Evolutionary conservation across 2,113 vertebrate species (phyloP), one percentile per base, ranked within the genome.

Genomic region (Charina bottae): DNA sequence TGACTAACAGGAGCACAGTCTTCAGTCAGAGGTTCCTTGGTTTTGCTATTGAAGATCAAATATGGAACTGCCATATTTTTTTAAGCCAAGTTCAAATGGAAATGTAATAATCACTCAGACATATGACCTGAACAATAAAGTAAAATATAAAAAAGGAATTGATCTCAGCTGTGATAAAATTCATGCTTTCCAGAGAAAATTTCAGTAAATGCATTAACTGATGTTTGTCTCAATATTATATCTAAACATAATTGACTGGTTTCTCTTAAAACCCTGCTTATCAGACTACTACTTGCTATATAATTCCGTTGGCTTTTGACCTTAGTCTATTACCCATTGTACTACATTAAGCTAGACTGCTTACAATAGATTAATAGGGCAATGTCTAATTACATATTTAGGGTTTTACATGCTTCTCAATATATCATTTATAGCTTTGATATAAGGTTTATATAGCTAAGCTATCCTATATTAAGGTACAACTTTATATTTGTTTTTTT

Each of bases 31-130:
- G 42, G 53, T 87, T 62, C 72, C 23, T 21, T 33, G 56, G 62
- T 53, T 53, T 78, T 87, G 60, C 54, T 87, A 56, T 37, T 58
- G 54, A 15, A 87, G 19, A 87, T 86, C n/a, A 86, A 62, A n/a
- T 53, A 60, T 91, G 62, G 59, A 62, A 17, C 62, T 91, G 62
- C 58, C 56, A 23, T 5, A 42, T 42, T 49, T 90, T 68, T 72
- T 33, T 54, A 56, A 59, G 54, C 62, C 21, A 87, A 33, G 42
- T 15, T 37, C 42, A 64, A 87, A 54, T 42, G 49, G 60, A 56
- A 64, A 42, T 91, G 33, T 42, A 87, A 56, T 87, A 87, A 91
- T 87, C 84, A 42, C 13, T 23, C 58, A 90, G 26, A 15, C 58
- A 62, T 53, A 83, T 46, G 49, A 42, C 58, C 46, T 37, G 42